Base-by-base conservation (phyloP, 2,888 invertebrate species). In the Atrina japonica region DNA sequence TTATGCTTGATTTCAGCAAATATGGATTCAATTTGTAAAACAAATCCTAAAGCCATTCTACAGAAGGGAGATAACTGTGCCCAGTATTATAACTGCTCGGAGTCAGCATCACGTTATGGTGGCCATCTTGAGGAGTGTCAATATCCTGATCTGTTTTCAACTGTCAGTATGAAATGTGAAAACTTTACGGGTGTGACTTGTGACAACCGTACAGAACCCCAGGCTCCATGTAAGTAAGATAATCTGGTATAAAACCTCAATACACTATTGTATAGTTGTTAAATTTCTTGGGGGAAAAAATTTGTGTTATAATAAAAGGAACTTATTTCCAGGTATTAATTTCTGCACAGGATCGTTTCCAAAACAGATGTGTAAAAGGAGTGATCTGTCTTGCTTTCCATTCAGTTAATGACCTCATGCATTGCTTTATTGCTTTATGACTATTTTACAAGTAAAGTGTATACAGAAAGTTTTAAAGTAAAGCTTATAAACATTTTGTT, bases 111-210 rank as follows among this genome's bases (percentile, higher is more conserved):
- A 2, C 23, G 63, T 1, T 58, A 55, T 47, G 56, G 77, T 0
- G 66, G 68, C 61, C 27, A 70, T 9, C 21, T 68, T 9, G 53
- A 60, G 56, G 78, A 78, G 58, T 78, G 78, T 56, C 40, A 45
- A n/a, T 78, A 78, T 50, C 78, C 78, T 30, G 73, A 80, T n/a
- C 70, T 80, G 14, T 80, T 76, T 70, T 77, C 77, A 3, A 59
- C 53, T 21, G 49, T 50, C 14, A 71, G 68, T 14, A 56, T 43
- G 52, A 59, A 56, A 29, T 80, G 80, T 64, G 65, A 61, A 14
- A 67, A 70, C 40, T 76, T 76, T 52, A 65, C 40, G 23, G 55
- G 61, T 2, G 76, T 77, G n/a, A 41, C 58, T n/a, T 80, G 74
- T 56, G 66, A 58, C 45, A 63, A 49, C 35, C 35, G 70, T 27